phyloP scores from a whole-genome alignment of 2,888 invertebrate genomes.

The Acanthosepion pharaonis region DNA sequence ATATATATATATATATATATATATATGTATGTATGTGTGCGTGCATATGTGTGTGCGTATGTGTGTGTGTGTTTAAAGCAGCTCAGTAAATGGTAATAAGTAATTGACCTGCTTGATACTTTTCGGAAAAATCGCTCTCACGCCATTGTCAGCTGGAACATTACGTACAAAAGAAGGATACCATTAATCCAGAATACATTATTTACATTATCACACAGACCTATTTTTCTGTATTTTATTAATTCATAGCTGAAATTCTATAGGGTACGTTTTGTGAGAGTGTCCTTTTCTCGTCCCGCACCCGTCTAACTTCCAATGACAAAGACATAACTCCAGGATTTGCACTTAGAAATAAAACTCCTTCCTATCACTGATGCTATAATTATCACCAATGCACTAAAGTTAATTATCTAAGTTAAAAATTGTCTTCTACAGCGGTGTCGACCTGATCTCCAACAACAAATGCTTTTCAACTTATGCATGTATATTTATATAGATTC shows the following conservation, averaged over 20 bases:
- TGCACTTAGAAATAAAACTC: not conserved
- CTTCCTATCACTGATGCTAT: not conserved
- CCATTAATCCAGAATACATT: no score
- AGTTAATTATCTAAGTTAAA: not conserved
- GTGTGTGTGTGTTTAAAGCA: no score
- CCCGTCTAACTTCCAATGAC: not conserved
- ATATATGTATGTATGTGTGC: no score
- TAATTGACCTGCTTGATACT: no score
- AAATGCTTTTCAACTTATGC: not conserved
- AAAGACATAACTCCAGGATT: not conserved
- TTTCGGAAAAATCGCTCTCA: no score
- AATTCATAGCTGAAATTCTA: not conserved
- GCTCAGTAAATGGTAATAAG: no score
- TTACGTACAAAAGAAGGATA: no score
- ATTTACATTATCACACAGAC: no score
- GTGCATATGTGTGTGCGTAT: no score
- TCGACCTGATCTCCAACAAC: not conserved
- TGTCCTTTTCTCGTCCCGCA: not conserved
- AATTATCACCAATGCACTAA: not conserved
- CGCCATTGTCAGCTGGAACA: no score
- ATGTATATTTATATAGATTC: not conserved
- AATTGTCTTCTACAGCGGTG: not conserved
- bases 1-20: no score
- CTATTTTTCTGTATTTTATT: not conserved
- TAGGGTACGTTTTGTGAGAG: not conserved